phyloP scores from a whole-genome alignment of 2,797 vertebrate species.

The Chaetophractus vellerosus region DNA sequence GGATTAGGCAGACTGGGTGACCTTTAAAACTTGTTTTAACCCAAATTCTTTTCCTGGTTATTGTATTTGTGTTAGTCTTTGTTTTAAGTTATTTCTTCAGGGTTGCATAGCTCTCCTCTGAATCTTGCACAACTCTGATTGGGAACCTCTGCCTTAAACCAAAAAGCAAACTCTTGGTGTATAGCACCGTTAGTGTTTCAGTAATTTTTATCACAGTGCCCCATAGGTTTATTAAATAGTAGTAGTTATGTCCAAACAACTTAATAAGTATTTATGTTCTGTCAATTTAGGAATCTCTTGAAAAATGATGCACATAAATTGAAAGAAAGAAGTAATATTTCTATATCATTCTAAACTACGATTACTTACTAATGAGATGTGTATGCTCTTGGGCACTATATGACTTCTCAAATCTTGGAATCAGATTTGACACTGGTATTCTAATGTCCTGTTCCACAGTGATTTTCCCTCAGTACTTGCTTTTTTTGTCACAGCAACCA shows the following conservation, averaged over 20 bases:
- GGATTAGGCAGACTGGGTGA: slow-evolving; percentile 42
- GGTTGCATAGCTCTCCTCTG: not conserved
- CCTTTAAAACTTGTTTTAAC: slow-evolving; percentile 61
- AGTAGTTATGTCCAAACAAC: not conserved
- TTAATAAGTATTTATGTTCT: not conserved
- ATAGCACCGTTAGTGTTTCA: not conserved
- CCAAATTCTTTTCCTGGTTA: slow-evolving; percentile 52
- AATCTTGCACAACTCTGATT: not conserved
- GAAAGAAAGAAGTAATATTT: not conserved
- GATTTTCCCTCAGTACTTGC: slow-evolving; percentile 47
- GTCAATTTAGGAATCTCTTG: not conserved
- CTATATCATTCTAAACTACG: slow-evolving; percentile 25
- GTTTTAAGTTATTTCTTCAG: slow-evolving; percentile 54
- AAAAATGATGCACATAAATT: slow-evolving; percentile 22
- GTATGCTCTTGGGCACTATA: not conserved
- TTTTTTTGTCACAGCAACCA: slow-evolving; percentile 1
- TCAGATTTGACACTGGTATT: not conserved
- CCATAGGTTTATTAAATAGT: not conserved
- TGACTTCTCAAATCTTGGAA: not conserved
- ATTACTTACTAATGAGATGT: not conserved
- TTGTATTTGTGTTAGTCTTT: slow-evolving; percentile 30
- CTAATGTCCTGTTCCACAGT: slow-evolving; percentile 40
- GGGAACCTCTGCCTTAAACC: too few species aligned
- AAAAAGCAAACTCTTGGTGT: not conserved
- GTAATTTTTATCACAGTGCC: slow-evolving; percentile 3